phyloP scores from a whole-genome alignment of 2,797 vertebrate species.

The Eupleurogrammus muticus region DNA sequence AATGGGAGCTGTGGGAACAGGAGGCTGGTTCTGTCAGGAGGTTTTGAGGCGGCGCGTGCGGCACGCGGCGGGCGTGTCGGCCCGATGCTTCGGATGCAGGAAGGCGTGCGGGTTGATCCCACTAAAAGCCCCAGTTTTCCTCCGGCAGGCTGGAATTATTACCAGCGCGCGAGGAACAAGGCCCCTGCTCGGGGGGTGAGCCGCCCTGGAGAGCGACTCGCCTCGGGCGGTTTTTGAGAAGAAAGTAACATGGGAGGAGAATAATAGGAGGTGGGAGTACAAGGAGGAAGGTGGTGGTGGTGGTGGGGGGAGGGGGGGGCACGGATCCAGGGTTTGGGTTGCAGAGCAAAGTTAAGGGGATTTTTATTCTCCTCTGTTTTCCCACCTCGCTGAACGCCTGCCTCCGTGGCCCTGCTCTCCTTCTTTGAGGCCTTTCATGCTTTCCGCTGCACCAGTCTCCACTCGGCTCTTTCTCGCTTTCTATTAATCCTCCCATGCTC shows the following conservation, averaged over 20 bases:
- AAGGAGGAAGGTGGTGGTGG: slow-evolving; percentile 64
- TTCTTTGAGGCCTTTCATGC: slow-evolving; percentile 58
- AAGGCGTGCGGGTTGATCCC: slow-evolving; percentile 64
- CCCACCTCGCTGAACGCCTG: slow-evolving; percentile 37
- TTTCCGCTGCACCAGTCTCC: slow-evolving; percentile 25
- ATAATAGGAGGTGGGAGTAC: slow-evolving; percentile 79
- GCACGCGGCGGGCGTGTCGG: slow-evolving; percentile 41
- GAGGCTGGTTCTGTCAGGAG: neutral
- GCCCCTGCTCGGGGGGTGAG: slow-evolving; percentile 79
- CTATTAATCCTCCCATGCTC: slow-evolving; percentile 50
- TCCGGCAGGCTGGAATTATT: slow-evolving; percentile 79
- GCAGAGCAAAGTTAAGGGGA: slow-evolving; percentile 74
- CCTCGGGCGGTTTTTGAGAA: slow-evolving; percentile 84
- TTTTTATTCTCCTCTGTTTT: slow-evolving; percentile 72
- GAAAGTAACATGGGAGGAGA: slow-evolving; percentile 76
- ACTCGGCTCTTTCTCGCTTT: slow-evolving; percentile 30
- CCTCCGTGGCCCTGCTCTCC: slow-evolving; percentile 37
- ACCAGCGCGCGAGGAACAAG: slow-evolving; percentile 83
- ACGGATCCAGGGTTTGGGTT: slow-evolving; percentile 32
- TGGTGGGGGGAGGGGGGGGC: slow-evolving; percentile 19
- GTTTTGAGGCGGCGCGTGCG: slow-evolving; percentile 48
- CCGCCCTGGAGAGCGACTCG: slow-evolving; percentile 85
- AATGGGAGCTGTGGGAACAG: slow-evolving; percentile 20
- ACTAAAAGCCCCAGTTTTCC: slow-evolving; percentile 83
- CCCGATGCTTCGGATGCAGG: slow-evolving; percentile 33